Conservation (phyloP, 2,888 invertebrate species). For the Brenthis ino region DNA sequence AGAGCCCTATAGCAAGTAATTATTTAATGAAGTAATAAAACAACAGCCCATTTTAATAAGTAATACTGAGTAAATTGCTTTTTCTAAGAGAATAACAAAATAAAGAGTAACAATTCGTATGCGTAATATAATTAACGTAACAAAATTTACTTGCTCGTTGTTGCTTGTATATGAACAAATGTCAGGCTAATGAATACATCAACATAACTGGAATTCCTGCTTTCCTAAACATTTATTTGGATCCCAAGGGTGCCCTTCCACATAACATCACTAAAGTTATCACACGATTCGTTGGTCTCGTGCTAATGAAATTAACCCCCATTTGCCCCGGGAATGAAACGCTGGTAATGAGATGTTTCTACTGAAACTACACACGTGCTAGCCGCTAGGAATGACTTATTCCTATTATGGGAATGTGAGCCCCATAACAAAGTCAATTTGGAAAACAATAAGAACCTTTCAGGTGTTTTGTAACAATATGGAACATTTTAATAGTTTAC, state of each 20-base stretch:
- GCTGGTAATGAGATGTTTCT: slow-evolving; percentile 68
- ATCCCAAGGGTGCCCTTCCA: slow-evolving; percentile 68
- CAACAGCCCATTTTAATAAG: neutral
- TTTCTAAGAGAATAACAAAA: slow-evolving; percentile 4
- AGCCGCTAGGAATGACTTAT: slow-evolving; percentile 49
- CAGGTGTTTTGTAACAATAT: slow-evolving; percentile 15
- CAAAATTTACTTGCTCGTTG: slow-evolving; percentile 28
- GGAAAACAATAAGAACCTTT: slow-evolving; percentile 39
- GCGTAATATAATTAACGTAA: slow-evolving; percentile 24
- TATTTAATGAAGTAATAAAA: neutral
- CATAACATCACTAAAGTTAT: slow-evolving; percentile 79
- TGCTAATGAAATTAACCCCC: slow-evolving; percentile 81
- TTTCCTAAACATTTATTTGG: slow-evolving; percentile 53
- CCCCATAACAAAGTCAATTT: slow-evolving; percentile 45
- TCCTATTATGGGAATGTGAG: slow-evolving; percentile 47
- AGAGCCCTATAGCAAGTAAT: too few species aligned
- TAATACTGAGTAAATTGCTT: neutral
- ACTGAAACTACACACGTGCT: slow-evolving; percentile 66
- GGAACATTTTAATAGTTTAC: neutral
- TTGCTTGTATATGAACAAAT: slow-evolving; percentile 23
- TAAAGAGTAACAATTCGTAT: slow-evolving; percentile 9
- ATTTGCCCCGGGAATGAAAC: slow-evolving; percentile 67
- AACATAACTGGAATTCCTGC: slow-evolving; percentile 52
- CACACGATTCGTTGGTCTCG: slow-evolving; percentile 79
- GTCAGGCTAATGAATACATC: slow-evolving; percentile 54